Conservation (phyloP, 2,888 invertebrate genomes). For the Chironomus riparius region DNA sequence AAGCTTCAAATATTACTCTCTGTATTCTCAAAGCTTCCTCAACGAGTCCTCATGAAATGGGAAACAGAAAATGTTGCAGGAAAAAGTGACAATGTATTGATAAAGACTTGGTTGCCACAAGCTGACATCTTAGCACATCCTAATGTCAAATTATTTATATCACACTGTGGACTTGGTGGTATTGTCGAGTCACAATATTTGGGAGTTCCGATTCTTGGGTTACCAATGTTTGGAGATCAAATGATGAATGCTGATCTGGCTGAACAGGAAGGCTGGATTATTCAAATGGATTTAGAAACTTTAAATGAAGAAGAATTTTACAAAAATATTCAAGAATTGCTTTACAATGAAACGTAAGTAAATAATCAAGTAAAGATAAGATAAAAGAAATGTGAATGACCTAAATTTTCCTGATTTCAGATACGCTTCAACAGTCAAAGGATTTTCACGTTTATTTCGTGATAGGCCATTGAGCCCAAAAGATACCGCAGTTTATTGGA, state of each 20-base stretch:
- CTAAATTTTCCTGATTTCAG: background rate
- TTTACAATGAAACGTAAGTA: constrained; percentile 34
- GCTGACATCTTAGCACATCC: constrained; percentile 63
- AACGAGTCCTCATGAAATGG: constrained; percentile 15
- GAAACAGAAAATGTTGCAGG: background rate
- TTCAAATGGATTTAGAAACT: constrained; percentile 33
- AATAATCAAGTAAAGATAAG: background rate
- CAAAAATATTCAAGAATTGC: constrained; percentile 33
- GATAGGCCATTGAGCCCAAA: background rate
- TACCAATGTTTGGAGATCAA: constrained; percentile 53
- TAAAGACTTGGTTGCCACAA: constrained; percentile 41
- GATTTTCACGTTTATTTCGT: background rate
- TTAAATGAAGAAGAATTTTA: constrained; percentile 31
- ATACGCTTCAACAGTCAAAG: background rate
- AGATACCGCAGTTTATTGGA: constrained; percentile 13
- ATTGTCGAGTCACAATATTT: constrained; percentile 70
- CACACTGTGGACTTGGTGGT: constrained; percentile 52
- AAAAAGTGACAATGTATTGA: constrained; percentile 10
- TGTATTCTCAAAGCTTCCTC: constrained; percentile 5
- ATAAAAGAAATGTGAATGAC: background rate
- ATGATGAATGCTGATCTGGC: constrained; percentile 34
- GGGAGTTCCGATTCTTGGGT: constrained; percentile 62
- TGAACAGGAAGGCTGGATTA: constrained; percentile 34
- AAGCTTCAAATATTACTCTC: background rate
- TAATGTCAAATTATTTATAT: constrained; percentile 44